Conservation (phyloP, 2,797 vertebrate species). For the Myripristis murdjan region DNA sequence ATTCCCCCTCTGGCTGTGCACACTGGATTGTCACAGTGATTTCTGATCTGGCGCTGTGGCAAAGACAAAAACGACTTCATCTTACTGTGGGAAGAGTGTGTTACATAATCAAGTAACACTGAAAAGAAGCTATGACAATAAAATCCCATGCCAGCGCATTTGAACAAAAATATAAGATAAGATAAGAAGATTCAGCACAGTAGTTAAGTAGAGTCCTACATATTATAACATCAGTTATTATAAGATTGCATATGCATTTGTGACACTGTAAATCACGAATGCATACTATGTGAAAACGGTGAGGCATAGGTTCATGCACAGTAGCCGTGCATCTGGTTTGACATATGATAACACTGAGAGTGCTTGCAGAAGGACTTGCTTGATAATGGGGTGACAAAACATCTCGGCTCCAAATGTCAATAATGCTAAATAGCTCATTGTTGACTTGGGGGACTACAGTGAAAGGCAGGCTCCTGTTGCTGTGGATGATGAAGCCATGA, state of each 20-base stretch:
- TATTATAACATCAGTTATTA: neutral
- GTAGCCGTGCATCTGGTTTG: neutral
- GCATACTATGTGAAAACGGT: no score
- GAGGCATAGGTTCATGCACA: neutral
- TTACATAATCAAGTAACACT: slow-evolving; percentile 40
- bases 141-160: slow-evolving; percentile 4
- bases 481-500: slow-evolving; percentile 22
- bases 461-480: slow-evolving; percentile 42
- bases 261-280: no score
- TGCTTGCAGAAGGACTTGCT: slow-evolving; percentile 14
- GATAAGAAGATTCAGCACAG: neutral
- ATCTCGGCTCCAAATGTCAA: slow-evolving; percentile 41
- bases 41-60: slow-evolving; percentile 44
- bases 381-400: slow-evolving; percentile 57
- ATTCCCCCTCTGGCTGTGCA: slow-evolving; percentile 42
- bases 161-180: neutral
- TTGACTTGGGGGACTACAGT: slow-evolving; percentile 22
- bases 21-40: slow-evolving; percentile 49
- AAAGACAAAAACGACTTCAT: slow-evolving; percentile 38
- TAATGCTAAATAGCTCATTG: slow-evolving; percentile 42
- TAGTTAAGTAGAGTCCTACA: no score
- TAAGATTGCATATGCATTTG: neutral
- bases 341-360: slow-evolving; percentile 26
- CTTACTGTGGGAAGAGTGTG: slow-evolving; percentile 34
- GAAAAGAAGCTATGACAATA: slow-evolving; percentile 13